These are phyloP conservation scores for Aphelocoma californica DNA, from an alignment of 2,797 vertebrate genomes.

Conservation along the genomic window DNA sequence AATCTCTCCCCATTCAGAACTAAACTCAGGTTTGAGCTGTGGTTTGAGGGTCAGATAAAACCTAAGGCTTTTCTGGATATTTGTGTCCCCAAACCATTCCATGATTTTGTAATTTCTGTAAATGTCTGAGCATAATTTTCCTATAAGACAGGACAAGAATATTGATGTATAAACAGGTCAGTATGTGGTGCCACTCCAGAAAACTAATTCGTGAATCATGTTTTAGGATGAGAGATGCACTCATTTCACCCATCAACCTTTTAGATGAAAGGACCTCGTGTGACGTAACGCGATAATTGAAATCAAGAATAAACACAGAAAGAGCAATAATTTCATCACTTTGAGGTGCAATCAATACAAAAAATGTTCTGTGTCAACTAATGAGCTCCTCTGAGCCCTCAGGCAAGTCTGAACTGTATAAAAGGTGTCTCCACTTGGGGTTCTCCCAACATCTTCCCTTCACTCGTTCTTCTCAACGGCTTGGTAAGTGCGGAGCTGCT, in stretches of 20 bases:
- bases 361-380: constrained; percentile 16
- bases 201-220: not conserved
- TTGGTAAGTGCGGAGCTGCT: constrained; percentile 3
- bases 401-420: constrained; percentile 13
- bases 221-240: constrained; percentile 10
- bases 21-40: not conserved
- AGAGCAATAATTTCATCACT: not conserved
- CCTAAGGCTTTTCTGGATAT: not conserved
- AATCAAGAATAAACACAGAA: not conserved
- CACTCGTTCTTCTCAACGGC: not conserved
- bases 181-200: not conserved
- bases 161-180: not conserved
- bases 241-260: not conserved
- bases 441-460: not conserved
- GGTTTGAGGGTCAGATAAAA: not conserved
- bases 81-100: no score
- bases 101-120: not conserved
- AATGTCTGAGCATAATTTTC: not conserved
- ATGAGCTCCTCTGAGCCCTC: not conserved
- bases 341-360: not conserved
- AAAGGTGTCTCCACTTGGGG: not conserved
- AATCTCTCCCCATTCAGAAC: not conserved
- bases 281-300: not conserved
- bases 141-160: not conserved
- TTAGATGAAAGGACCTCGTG: not conserved